Evolutionary conservation across 2,888 invertebrate genomes (phyloP).

Genomic region (Dasypogon diadema): DNA sequence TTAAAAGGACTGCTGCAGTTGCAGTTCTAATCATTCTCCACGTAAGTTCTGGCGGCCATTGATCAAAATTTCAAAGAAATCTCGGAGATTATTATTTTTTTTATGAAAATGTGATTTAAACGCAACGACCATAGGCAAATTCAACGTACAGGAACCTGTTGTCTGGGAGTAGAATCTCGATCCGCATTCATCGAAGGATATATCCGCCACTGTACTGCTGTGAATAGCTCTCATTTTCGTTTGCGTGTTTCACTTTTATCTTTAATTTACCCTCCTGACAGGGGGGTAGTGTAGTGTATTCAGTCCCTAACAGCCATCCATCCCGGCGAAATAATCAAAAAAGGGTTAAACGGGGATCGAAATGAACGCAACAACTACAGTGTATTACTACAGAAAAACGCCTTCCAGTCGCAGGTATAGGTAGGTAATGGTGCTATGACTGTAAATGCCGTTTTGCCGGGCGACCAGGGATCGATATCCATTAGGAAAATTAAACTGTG

Average conservation of each 20-base stretch:
- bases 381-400: background rate
- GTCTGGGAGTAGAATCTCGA: no score
- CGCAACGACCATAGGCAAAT: no score
- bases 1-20: no score
- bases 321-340: slow-evolving; percentile 40
- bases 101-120: no score
- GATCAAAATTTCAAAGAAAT: no score
- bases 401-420: slow-evolving; percentile 39
- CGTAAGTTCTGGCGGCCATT: no score
- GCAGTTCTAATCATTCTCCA: no score
- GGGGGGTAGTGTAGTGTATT: no score
- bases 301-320: no score
- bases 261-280: slow-evolving; percentile 35
- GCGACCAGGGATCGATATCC: slow-evolving; percentile 68
- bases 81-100: no score
- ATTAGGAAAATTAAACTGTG: slow-evolving; percentile 70
- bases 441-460: slow-evolving; percentile 24
- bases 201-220: background rate
- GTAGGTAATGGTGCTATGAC: slow-evolving; percentile 33
- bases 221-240: slow-evolving; percentile 48
- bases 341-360: slow-evolving; percentile 41
- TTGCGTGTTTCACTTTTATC: slow-evolving; percentile 53
- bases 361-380: slow-evolving; percentile 15
- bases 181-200: no score
- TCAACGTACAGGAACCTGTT: no score